Conservation (phyloP, 37 sponge, comb jelly and placozoan genomes). For the Oscarella lobularis region DNA sequence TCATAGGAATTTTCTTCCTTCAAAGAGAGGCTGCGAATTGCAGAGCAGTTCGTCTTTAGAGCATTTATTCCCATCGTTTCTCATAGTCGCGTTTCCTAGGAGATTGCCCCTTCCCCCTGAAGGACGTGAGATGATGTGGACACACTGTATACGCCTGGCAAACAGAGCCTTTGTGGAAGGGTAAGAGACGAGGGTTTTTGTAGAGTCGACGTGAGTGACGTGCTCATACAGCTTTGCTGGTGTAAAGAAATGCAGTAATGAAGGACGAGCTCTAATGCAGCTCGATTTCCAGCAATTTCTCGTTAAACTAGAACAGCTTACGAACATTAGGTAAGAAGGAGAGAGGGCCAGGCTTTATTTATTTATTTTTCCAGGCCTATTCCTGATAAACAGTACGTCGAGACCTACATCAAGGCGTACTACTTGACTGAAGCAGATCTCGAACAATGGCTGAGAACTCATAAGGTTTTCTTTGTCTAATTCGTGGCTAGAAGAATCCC, state of each 20-base stretch:
- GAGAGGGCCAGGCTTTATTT: not conserved
- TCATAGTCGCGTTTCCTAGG: constrained; percentile 11
- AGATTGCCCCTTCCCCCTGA: constrained; percentile 27
- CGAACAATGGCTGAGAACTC: constrained; percentile 59
- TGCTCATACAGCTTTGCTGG: constrained; percentile 68
- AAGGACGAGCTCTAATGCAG: constrained; percentile 95
- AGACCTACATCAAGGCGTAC: constrained; percentile 88
- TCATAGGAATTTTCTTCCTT: constrained; percentile 17
- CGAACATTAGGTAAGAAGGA: constrained; percentile 27
- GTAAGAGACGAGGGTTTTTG: constrained; percentile 37
- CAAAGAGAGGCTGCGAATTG: not conserved
- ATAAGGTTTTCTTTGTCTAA: constrained; percentile 29
- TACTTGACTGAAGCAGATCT: constrained; percentile 75
- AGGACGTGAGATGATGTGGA: constrained; percentile 51
- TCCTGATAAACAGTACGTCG: constrained; percentile 64
- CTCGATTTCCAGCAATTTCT: constrained; percentile 88
- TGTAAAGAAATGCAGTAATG: constrained; percentile 77
- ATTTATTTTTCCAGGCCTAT: constrained; percentile 27
- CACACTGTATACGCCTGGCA: constrained; percentile 20
- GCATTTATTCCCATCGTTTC: not conserved
- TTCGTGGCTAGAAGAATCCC: too few relatives aligned
- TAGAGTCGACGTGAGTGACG: too few relatives aligned
- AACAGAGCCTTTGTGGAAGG: constrained; percentile 71
- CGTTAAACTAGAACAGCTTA: constrained; percentile 58
- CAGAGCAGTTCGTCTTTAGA: not conserved